Evolutionary conservation across 2,888 invertebrate genomes (phyloP), one percentile per base, ranked within the genome.

Genomic region (Cheiracanthium punctorium): DNA sequence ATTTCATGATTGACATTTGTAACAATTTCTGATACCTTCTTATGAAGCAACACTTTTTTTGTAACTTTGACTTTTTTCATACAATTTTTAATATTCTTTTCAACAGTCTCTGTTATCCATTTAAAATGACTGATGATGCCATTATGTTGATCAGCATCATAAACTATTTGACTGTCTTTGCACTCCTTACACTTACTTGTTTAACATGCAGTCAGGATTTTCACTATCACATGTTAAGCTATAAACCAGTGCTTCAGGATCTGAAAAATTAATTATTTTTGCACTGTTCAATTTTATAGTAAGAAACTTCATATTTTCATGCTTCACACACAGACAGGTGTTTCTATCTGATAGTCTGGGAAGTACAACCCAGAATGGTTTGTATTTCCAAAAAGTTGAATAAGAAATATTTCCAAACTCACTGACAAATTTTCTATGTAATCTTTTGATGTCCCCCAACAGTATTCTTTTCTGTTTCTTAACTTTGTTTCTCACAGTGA

Each of bases 371-470:
- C 58, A 58, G 17, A 58, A 58, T 10, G 58, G 58, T 17, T 58
- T 7, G n/a, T n/a, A n/a, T n/a, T n/a, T n/a, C n/a, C 17, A 58
- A 17, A 58, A 58, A 10, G 58, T 58, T 24, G 24, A 10, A 17
- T 58, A 58, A 10, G 58, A 58, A 58, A 58, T 58, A 7, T 58
- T 58, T n/a, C n/a, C n/a, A n/a, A n/a, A n/a, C n/a, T n/a, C n/a
- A n/a, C n/a, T n/a, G n/a, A n/a, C n/a, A 58, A 20, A 10, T 10
- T 58, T 17, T 58, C 8, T 58, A 10, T 58, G 58, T 58, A n/a
- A n/a, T n/a, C n/a, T n/a, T n/a, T n/a, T n/a, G n/a, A n/a, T n/a
- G n/a, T n/a, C 17, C 5, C 17, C 24, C 24, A 10, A 10, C 37
- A 5, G 12, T 37, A 37, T 20, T 20, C 58, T 58, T 17, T 58